Evolutionary conservation across 2,797 vertebrate species (phyloP).

Genomic region (Chaenodraco wilsoni): DNA sequence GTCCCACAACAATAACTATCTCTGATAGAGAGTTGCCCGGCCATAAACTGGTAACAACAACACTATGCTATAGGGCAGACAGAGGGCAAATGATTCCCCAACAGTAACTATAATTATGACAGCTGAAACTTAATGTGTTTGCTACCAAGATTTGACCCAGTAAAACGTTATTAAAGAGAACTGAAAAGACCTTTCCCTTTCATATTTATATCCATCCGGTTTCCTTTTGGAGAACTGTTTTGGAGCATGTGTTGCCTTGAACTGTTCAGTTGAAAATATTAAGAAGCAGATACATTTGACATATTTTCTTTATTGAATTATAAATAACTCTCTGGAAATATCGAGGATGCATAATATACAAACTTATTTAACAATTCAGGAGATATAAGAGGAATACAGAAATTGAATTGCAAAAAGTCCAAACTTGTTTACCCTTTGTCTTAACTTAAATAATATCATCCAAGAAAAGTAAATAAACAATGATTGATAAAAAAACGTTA

Average conservation of each 20-base stretch:
- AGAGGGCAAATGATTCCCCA: too few relatives aligned
- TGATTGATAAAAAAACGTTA: not conserved
- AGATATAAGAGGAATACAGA: not conserved
- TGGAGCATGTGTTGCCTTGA: not conserved
- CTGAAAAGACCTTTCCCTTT: not conserved
- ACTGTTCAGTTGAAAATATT: not conserved
- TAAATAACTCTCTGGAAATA: constrained; percentile 27
- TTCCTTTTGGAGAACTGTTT: not conserved
- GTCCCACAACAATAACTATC: too few relatives aligned
- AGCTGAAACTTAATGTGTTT: not conserved
- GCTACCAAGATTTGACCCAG: not conserved
- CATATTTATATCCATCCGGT: too few relatives aligned
- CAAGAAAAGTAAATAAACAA: not conserved
- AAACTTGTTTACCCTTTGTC: constrained; percentile 1
- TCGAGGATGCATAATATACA: not conserved
- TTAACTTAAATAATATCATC: not conserved
- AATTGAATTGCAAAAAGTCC: not conserved
- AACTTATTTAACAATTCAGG: constrained; percentile 2
- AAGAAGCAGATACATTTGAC: not conserved
- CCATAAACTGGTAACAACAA: too few relatives aligned
- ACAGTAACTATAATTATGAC: too few relatives aligned
- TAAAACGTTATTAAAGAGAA: not conserved
- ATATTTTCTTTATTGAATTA: constrained; percentile 22
- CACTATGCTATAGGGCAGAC: too few relatives aligned
- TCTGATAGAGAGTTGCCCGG: too few relatives aligned